Base-by-base conservation (phyloP, 2,888 invertebrate genomes). In the Eudemis profundana region DNA sequence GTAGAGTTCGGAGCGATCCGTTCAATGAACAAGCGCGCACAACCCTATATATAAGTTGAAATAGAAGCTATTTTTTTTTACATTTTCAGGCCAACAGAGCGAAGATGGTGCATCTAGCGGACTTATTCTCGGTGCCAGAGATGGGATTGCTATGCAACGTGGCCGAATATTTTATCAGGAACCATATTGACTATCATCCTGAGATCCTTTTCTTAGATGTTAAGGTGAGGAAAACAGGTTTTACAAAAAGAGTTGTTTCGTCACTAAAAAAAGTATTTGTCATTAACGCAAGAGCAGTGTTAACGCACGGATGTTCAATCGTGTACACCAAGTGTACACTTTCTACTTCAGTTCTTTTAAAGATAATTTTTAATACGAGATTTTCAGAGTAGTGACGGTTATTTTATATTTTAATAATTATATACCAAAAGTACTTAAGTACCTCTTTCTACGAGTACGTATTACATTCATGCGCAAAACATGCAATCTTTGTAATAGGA, bases 41-140 rank as follows among this genome's bases (percentile, higher is more conserved):
- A 7, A 17, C 0, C 5, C 0, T 23, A 23, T 4, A 21, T 17
- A 3, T 19, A 21, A 46, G 14, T 33, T 21, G 19, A 21, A 21
- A 19, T n/a, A n/a, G 17, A 27, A 42, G 1, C 27, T 42, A n/a
- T 42, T 36, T 56, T 50, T 57, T 29, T 67, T 72, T 70, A 63
- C 61, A 57, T 66, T 86, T 85, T 71, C 89, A 94, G 93, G 90
- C 93, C 66, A 91, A 91, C 68, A 89, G 93, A 73, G 92, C 94
- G 1, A 95, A 95, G 86, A 98, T 99, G 98, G 95, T 98, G 15
- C 99, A 99, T 84, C 90, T 99, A 74, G 98, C 98, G 4, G 99
- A 99, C 92, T 89, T 99, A 61, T 99, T 99, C 90, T 98, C 98
- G 5, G 96, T 99, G 47, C 99, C 99, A 27, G 98, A 99, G 93